phyloP scores from a whole-genome alignment of 2,888 invertebrate species.

The Lasioglossum marginatum region DNA sequence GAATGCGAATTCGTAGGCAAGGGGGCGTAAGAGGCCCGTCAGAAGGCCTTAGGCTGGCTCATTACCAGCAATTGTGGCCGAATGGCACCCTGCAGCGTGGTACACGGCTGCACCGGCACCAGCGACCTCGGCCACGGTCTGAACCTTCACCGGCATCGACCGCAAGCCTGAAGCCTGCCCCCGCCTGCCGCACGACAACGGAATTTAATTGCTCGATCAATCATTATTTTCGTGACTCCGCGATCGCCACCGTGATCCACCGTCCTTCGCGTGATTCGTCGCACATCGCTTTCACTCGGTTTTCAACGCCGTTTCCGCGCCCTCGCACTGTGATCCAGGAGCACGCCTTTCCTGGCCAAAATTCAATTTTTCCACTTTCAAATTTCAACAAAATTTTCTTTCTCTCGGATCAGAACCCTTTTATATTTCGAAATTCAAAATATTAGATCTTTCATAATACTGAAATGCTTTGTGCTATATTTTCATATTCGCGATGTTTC shows the following conservation, averaged over 20 bases:
- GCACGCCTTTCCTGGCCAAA: no score
- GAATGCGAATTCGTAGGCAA: conserved; percentile 78
- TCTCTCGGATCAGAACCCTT: no score
- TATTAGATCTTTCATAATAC: no score
- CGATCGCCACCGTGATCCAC: conserved; percentile 65
- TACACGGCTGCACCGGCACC: conserved; percentile 71
- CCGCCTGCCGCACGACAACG: conserved; percentile 79
- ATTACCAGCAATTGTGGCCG: conserved; percentile 83
- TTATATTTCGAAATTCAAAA: no score
- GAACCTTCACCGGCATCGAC: conserved; percentile 58
- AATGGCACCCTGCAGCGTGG: conserved; percentile 78
- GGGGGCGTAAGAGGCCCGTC: conserved; percentile 77
- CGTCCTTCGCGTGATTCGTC: conserved; percentile 1
- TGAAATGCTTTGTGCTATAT: no score
- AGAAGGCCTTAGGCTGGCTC: conserved; percentile 80
- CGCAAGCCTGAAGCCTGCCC: conserved; percentile 70
- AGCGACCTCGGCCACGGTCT: conserved; percentile 63
- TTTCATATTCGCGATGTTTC: no score
- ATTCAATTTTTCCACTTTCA: no score
- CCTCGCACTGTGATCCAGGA: no score
- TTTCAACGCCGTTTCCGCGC: not conserved
- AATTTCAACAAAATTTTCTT: no score
- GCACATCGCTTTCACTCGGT: conserved; percentile 5
- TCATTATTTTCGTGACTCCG: conserved; percentile 77
- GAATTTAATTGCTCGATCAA: conserved; percentile 84